These are phyloP conservation scores for Lasioglossum oenotherae DNA, from an alignment of 2,888 invertebrate genomes.

Conservation along the genomic window DNA sequence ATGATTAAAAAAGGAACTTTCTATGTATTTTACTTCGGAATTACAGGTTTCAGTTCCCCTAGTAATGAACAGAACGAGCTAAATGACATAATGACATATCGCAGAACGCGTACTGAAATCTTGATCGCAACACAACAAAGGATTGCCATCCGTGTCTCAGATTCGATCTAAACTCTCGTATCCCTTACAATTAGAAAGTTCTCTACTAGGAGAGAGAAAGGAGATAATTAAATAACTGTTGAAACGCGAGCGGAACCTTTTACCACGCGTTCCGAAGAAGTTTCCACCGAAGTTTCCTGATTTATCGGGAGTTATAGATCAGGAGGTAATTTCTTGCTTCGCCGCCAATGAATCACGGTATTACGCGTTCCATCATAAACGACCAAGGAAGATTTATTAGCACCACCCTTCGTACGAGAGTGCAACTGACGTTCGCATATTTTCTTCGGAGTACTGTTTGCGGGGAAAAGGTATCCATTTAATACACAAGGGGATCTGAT, in stretches of 20 bases:
- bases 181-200: not conserved
- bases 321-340: slow-evolving; percentile 38
- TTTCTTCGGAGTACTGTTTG: slow-evolving; percentile 29
- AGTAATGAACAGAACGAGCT: not conserved
- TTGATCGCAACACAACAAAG: not conserved
- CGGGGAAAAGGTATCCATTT: not conserved
- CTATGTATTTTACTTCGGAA: not conserved
- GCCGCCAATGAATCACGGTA: slow-evolving; percentile 34
- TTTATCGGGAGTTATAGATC: slow-evolving; percentile 43
- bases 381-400: slow-evolving; percentile 50
- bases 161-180: not conserved
- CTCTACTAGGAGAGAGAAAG: not conserved
- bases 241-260: not conserved
- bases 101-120: not conserved
- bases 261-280: not conserved
- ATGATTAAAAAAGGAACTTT: not conserved
- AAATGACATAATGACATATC: not conserved
- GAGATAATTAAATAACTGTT: slow-evolving; percentile 16
- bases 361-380: slow-evolving; percentile 35
- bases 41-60: not conserved
- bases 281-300: slow-evolving; percentile 23
- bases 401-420: not conserved
- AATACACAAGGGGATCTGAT: not conserved
- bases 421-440: not conserved
- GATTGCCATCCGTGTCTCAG: not conserved